Base-by-base conservation (phyloP, 1,140 invertebrate species). In the Diorhabda elongata region DNA sequence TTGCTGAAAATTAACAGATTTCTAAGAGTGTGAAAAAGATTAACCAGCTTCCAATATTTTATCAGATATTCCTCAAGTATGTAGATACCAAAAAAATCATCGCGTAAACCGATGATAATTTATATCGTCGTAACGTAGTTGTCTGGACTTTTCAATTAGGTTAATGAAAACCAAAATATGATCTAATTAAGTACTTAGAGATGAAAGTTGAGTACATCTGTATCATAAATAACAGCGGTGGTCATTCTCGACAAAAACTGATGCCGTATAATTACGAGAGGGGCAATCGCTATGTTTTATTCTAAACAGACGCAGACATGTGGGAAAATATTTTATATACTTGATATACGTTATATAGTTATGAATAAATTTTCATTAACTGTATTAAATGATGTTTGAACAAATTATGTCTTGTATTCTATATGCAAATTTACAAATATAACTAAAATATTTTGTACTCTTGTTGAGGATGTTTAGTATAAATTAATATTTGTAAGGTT, bases 131-230 rank as follows among this genome's bases (percentile, higher is more conserved):
- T 52, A 52, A 8, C 3, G 3, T 52, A 52, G 47, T 52, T 52
- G 47, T 52, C 47, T 52, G 47, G 47, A 52, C 47, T 52, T 52
- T 52, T 52, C 47, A 52, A 52, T 52, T 52, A 52, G 47, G 6
- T 8, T 52, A 52, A 52, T 52, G 47, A 52, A 52, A 52, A 52
- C 47, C 47, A 52, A 52, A 52, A 52, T 52, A n/a, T 52, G 47
- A 52, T 52, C 47, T 52, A 52, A 52, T 52, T 52, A 52, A 52
- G 47, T 4, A 52, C 47, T 52, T 52, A n/a, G 47, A 52, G 47
- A 52, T 52, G 47, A 52, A 52, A 52, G 47, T 52, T n/a, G 47
- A 52, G 47, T 52, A 52, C 47, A 52, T 52, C 47, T 52, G 4
- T 52, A 4, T 52, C 47, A 52, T 52, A 52, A 52, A 52, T 52